phyloP scores from a whole-genome alignment of 2,797 vertebrate species.

The Myiotriccus ornatus region DNA sequence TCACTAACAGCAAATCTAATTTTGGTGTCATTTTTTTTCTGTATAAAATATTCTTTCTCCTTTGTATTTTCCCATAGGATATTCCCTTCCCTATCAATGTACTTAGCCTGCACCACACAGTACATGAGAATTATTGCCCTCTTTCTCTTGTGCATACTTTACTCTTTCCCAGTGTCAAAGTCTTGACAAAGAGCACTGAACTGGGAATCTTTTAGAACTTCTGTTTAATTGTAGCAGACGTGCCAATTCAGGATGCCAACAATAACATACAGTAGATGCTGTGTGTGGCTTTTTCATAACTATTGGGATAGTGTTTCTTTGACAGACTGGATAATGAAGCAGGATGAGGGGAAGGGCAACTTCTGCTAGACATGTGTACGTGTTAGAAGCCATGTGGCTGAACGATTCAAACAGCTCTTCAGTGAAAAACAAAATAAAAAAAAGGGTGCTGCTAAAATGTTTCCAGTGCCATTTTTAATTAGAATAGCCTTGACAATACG shows the following conservation, averaged over 20 bases:
- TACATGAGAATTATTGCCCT: not conserved
- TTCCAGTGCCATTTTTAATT: not conserved
- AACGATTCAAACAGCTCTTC: not conserved
- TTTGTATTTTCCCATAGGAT: not conserved
- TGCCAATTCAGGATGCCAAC: conserved; percentile 40
- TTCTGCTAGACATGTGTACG: conserved; percentile 5
- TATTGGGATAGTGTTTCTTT: not conserved
- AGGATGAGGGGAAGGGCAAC: not conserved
- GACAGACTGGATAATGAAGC: conserved; percentile 39
- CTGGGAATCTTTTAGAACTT: conserved; percentile 5
- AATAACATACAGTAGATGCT: conserved; percentile 47
- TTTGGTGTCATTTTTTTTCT: not conserved
- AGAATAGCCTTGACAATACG: not conserved
- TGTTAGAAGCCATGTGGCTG: conserved; percentile 25
- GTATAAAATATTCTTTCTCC: not conserved
- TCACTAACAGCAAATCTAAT: not conserved
- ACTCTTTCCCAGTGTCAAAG: not conserved
- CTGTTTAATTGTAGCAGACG: conserved; percentile 28
- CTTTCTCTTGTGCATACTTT: not conserved
- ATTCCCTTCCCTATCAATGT: not conserved
- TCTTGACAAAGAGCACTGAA: not conserved
- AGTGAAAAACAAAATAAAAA: not conserved
- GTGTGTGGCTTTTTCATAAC: conserved; percentile 9
- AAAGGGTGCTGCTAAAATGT: not conserved
- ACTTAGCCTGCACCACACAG: not conserved